phyloP scores from a whole-genome alignment of 2,113 vertebrate genomes.

The Taxidea taxus region DNA sequence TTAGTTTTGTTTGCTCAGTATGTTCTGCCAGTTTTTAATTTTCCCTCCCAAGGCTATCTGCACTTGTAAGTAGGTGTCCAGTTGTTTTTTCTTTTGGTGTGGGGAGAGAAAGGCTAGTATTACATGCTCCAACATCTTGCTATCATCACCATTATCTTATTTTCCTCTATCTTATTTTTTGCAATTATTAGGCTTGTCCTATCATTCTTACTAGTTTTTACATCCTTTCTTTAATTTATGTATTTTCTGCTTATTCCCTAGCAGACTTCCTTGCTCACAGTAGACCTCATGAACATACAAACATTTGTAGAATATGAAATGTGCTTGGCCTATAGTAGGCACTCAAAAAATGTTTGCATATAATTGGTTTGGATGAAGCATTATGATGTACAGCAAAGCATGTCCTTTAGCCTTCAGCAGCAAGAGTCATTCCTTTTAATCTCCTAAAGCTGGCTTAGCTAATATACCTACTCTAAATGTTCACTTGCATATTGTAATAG shows the following conservation, averaged over 20 bases:
- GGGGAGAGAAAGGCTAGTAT: not conserved
- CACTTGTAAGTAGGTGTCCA: not conserved
- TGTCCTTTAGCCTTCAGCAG: slow-evolving; percentile 13
- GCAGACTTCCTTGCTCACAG: not conserved
- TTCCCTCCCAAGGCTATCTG: not conserved
- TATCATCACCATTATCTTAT: not conserved
- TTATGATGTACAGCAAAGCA: slow-evolving; percentile 18
- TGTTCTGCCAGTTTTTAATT: not conserved
- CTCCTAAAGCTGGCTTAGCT: slow-evolving; percentile 53
- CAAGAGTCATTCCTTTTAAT: slow-evolving; percentile 50
- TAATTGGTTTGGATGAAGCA: slow-evolving; percentile 39
- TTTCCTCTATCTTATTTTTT: not conserved
- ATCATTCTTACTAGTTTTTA: not conserved
- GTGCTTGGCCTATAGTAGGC: not conserved
- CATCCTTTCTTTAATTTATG: not conserved
- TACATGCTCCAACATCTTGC: not conserved
- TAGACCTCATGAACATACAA: not conserved
- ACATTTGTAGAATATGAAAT: slow-evolving; percentile 6
- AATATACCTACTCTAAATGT: slow-evolving; percentile 45
- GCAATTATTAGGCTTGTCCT: not conserved
- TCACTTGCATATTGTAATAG: slow-evolving; percentile 35
- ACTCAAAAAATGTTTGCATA: not conserved
- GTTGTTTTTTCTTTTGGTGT: not conserved
- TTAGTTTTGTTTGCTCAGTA: not conserved
- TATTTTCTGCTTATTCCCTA: not conserved